Conservation (phyloP, 2,888 invertebrate species). For the Eutolmus rufibarbis region DNA sequence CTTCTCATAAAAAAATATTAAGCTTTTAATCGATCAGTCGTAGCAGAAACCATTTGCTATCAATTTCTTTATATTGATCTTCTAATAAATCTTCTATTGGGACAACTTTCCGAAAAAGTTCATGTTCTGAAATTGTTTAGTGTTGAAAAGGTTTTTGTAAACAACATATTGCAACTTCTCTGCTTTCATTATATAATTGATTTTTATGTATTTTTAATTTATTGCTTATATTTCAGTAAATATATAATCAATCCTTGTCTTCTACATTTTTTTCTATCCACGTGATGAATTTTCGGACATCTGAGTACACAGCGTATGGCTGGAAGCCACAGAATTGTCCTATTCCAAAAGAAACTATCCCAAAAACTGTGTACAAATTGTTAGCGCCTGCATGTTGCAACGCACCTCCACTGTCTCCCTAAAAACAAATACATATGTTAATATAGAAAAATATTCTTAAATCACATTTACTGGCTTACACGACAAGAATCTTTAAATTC, state of each 20-base stretch:
- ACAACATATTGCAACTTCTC: neutral
- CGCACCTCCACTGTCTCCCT: conserved; percentile 45
- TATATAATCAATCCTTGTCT: neutral
- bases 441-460: neutral
- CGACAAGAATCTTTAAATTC: neutral
- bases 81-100: neutral
- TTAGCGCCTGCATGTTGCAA: neutral
- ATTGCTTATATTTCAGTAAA: no score
- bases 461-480: neutral
- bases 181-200: neutral
- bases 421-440: neutral
- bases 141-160: neutral
- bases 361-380: neutral
- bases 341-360: conserved; percentile 44
- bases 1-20: neutral
- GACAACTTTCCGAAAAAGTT: neutral
- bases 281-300: neutral
- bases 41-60: neutral
- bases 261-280: conserved; percentile 29
- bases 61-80: neutral
- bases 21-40: neutral
- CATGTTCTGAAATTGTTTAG: neutral
- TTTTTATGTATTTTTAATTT: no score
- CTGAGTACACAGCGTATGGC: conserved; percentile 42
- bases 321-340: conserved; percentile 31